phyloP scores from a whole-genome alignment of 2,113 vertebrate species.

The Sarotherodon lohbergeri region DNA sequence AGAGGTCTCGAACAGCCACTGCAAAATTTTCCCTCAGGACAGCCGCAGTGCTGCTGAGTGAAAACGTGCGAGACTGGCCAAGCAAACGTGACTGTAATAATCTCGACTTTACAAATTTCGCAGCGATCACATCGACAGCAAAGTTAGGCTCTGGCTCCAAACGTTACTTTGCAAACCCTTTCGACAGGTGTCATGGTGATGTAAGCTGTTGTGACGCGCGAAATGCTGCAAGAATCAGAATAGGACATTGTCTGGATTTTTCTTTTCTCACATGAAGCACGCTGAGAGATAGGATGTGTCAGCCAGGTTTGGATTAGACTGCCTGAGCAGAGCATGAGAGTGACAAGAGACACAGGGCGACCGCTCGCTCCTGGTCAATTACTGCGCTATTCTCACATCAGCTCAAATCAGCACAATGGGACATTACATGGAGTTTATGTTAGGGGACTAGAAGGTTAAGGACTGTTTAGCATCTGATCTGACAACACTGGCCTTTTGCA shows the following conservation, averaged over 20 bases:
- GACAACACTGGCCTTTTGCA: neutral
- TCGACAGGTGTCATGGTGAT: neutral
- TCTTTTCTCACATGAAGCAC: neutral
- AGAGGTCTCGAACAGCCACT: neutral
- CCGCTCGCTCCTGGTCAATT: neutral
- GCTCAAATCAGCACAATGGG: neutral
- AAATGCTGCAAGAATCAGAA: neutral
- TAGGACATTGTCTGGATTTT: neutral
- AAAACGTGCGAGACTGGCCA: neutral
- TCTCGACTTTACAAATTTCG: neutral
- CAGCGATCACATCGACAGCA: neutral
- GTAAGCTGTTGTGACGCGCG: neutral
- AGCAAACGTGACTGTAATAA: neutral
- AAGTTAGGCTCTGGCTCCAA: neutral
- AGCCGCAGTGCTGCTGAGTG: neutral
- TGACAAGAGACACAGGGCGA: neutral
- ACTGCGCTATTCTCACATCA: neutral
- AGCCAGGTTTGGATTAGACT: neutral
- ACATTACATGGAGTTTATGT: neutral
- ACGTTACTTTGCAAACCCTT: neutral
- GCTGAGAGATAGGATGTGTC: neutral
- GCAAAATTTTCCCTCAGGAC: neutral
- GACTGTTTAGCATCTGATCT: neutral
- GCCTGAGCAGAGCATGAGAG: neutral
- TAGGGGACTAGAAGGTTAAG: neutral